A percentile compares a stretch with the other conserved stretches of the same genome.
Evolutionary conservation across 2,888 invertebrate species (phyloP).

Genomic region (Balanococcus diminutus): DNA sequence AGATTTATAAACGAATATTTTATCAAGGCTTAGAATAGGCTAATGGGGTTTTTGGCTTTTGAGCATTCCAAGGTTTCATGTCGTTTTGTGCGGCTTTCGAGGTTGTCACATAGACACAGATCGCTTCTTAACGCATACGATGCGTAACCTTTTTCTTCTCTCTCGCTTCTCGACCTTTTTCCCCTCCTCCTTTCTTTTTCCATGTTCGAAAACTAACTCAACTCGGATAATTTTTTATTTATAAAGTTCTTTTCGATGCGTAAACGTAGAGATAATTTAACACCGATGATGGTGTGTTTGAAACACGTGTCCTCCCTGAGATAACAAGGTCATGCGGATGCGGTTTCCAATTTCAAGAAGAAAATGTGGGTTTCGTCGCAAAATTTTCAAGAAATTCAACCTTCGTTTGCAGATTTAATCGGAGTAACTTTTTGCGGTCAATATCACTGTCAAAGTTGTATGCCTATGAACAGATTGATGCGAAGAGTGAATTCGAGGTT

Average conservation of each 20-base stretch:
- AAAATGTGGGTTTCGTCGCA: neutral
- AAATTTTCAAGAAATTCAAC: neutral
- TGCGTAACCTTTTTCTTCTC: neutral
- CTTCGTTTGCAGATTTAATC: neutral
- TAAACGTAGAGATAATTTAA: neutral
- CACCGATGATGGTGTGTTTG: neutral
- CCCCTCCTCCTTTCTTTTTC: too few relatives aligned
- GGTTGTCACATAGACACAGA: neutral
- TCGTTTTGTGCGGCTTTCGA: neutral
- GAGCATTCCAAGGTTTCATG: neutral
- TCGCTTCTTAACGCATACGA: neutral
- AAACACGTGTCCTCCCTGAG: neutral
- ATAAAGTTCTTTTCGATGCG: neutral
- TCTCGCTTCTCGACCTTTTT: too few relatives aligned
- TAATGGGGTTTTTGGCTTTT: neutral
- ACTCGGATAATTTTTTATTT: neutral
- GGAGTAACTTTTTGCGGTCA: neutral
- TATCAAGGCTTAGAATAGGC: neutral
- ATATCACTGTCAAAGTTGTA: neutral
- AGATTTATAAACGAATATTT: constrained; percentile 22
- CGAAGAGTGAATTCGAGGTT: neutral
- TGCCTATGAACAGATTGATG: neutral
- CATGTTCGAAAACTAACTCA: neutral
- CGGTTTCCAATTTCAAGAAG: neutral
- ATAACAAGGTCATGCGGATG: neutral